Conservation (phyloP, 2,888 invertebrate species). For the Andricus curvator region DNA sequence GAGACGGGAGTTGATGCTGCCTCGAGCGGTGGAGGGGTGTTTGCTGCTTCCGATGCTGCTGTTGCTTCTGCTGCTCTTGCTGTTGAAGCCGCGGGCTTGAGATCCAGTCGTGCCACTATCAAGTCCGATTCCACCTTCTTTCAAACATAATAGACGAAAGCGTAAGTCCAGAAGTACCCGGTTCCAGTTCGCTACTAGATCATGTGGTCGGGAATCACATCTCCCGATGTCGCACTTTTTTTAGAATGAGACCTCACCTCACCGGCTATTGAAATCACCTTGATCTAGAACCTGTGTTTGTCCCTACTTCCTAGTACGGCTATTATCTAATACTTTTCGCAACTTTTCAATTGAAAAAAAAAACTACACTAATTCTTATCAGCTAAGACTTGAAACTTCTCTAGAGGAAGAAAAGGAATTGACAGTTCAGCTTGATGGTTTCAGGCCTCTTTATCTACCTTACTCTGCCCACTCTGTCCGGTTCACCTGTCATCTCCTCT, state of each 20-base stretch:
- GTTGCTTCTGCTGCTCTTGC: constrained; percentile 45
- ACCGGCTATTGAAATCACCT: constrained; percentile 26
- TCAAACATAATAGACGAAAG: constrained; percentile 22
- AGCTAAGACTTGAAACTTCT: background rate
- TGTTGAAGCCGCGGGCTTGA: constrained; percentile 43
- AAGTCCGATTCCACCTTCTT: constrained; percentile 34
- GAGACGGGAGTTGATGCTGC: constrained; percentile 53
- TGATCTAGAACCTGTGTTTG: background rate
- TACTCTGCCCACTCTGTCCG: constrained; percentile 57
- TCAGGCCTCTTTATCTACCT: constrained; percentile 62
- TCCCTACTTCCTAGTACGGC: too few relatives aligned
- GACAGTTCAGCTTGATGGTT: constrained; percentile 55
- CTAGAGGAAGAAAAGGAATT: constrained; percentile 32
- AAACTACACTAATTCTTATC: background rate
- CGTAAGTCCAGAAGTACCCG: constrained; percentile 32
- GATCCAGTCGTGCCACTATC: constrained; percentile 39
- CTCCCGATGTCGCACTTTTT: background rate
- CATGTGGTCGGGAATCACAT: constrained; percentile 6
- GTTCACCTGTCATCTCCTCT: constrained; percentile 72
- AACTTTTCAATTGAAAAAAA: background rate
- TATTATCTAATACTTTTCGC: too few relatives aligned
- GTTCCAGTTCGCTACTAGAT: background rate
- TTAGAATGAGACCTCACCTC: background rate
- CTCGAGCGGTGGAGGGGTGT: constrained; percentile 60
- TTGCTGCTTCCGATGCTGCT: constrained; percentile 56